Conservation (phyloP, 2,888 invertebrate genomes). For the Cheilosia vernalis region DNA sequence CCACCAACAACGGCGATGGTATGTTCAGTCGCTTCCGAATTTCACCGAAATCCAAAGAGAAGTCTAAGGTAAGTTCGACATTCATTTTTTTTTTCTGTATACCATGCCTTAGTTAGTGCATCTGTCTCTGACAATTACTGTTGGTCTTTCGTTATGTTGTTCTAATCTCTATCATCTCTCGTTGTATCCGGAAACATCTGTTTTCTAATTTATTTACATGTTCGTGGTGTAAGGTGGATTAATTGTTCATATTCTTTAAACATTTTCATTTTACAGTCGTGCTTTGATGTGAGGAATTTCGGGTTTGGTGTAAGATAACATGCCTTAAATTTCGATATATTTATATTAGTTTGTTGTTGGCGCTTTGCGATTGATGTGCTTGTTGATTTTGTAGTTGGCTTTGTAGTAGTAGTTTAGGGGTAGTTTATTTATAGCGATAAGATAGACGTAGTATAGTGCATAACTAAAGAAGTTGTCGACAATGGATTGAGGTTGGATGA, state of each 20-base stretch:
- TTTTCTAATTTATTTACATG: slow-evolving; percentile 14
- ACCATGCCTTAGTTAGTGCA: slow-evolving; percentile 11
- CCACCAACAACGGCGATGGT: slow-evolving; percentile 78
- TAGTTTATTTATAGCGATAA: neutral
- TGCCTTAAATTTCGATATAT: slow-evolving; percentile 46
- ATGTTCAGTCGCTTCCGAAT: slow-evolving; percentile 86
- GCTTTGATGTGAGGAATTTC: slow-evolving; percentile 85
- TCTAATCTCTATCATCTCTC: slow-evolving; percentile 30
- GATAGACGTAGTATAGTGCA: neutral
- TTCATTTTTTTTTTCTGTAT: slow-evolving; percentile 8
- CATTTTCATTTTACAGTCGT: slow-evolving; percentile 84
- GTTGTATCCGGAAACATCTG: neutral
- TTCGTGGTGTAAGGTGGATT: slow-evolving; percentile 65
- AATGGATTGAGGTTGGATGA: neutral
- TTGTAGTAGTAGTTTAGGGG: slow-evolving; percentile 15
- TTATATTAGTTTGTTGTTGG: slow-evolving; percentile 54
- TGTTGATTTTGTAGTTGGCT: slow-evolving; percentile 21
- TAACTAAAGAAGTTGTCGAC: slow-evolving; percentile 62
- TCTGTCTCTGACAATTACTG: slow-evolving; percentile 64
- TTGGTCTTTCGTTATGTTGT: slow-evolving; percentile 36
- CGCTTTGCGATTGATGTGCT: slow-evolving; percentile 42
- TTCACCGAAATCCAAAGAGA: slow-evolving; percentile 86
- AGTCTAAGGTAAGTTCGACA: slow-evolving; percentile 85
- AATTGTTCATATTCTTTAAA: slow-evolving; percentile 39
- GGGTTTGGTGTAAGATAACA: slow-evolving; percentile 83